Percentiles rank a stretch among this genome's conserved stretches.
Evolutionary conservation across 1,140 invertebrate genomes (phyloP).

Genomic region (Berghia stephanieae): DNA sequence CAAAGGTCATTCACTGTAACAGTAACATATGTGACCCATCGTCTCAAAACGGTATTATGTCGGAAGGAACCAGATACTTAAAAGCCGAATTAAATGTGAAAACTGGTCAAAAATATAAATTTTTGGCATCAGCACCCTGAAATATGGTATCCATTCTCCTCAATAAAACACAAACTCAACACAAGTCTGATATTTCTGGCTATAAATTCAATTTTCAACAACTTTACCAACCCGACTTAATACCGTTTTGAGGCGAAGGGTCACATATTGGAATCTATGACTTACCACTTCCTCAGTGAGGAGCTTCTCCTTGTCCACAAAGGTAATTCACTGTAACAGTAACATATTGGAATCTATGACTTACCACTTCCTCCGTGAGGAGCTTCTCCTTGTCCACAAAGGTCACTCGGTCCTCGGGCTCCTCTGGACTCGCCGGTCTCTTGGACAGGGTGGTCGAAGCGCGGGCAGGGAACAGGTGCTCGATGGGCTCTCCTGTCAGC

Average conservation of each 20-base stretch:
- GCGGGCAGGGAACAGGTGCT: constrained; percentile 44
- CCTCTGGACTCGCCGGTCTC: constrained; percentile 23
- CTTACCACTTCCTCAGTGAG: not conserved
- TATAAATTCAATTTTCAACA: too few relatives aligned
- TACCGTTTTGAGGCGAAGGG: not conserved
- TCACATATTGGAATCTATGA: not conserved
- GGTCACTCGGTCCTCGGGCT: constrained; percentile 15
- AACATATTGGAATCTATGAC: constrained; percentile 14
- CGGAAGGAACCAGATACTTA: too few relatives aligned
- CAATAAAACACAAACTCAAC: too few relatives aligned
- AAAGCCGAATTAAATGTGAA: too few relatives aligned
- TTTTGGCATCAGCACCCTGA: too few relatives aligned
- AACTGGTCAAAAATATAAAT: too few relatives aligned
- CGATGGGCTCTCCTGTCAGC: constrained; percentile 47
- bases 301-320: constrained; percentile 23
- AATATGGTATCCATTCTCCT: too few relatives aligned
- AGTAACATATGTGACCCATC: too few relatives aligned
- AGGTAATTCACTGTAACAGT: not conserved
- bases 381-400: constrained; percentile 28
- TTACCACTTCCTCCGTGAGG: constrained; percentile 1
- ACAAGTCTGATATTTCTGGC: too few relatives aligned
- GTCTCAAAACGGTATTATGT: too few relatives aligned
- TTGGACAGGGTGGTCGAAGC: constrained; percentile 14
- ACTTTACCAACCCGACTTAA: too few relatives aligned
- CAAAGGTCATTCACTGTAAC: not conserved